Percentiles rank a stretch among this genome's conserved stretches.
Conservation (phyloP, 1,140 invertebrate genomes). For the Cataglyphis hispanica region DNA sequence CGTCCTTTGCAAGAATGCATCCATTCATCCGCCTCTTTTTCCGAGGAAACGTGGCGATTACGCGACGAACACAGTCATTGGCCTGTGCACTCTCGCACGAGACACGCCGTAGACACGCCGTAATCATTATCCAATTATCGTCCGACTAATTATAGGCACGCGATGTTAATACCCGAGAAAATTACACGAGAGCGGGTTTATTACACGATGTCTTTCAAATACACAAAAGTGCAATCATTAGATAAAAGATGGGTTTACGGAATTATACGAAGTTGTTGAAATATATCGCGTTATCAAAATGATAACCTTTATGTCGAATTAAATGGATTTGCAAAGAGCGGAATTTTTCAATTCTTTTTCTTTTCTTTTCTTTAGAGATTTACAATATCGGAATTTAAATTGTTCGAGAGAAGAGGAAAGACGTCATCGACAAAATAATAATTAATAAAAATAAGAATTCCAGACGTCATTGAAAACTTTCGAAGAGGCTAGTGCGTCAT, state of each 20-base stretch:
- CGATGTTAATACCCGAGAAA: slow-evolving; percentile 18
- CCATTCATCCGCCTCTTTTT: neutral
- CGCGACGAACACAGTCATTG: slow-evolving; percentile 15
- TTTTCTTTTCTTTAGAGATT: neutral
- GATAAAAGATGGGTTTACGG: neutral
- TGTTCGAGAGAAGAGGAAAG: neutral
- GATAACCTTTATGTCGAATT: neutral
- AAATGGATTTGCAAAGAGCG: neutral
- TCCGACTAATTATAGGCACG: slow-evolving; percentile 40
- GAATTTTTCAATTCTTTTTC: slow-evolving; percentile 4
- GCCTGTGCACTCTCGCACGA: slow-evolving; percentile 12
- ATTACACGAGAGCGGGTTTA: neutral
- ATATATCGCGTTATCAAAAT: neutral
- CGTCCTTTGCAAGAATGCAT: slow-evolving; percentile 15
- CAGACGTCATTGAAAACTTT: neutral
- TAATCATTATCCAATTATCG: slow-evolving; percentile 39
- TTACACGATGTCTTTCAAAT: neutral
- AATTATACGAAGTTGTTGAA: neutral
- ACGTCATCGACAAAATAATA: neutral
- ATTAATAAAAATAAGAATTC: no score
- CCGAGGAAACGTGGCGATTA: slow-evolving; percentile 12
- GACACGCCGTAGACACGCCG: neutral
- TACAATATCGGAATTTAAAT: neutral
- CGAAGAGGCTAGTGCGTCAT: neutral
- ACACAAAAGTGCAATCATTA: neutral